These are phyloP conservation scores for Andrena marginata DNA, from an alignment of 2,888 invertebrate species.

Conservation along the genomic window DNA sequence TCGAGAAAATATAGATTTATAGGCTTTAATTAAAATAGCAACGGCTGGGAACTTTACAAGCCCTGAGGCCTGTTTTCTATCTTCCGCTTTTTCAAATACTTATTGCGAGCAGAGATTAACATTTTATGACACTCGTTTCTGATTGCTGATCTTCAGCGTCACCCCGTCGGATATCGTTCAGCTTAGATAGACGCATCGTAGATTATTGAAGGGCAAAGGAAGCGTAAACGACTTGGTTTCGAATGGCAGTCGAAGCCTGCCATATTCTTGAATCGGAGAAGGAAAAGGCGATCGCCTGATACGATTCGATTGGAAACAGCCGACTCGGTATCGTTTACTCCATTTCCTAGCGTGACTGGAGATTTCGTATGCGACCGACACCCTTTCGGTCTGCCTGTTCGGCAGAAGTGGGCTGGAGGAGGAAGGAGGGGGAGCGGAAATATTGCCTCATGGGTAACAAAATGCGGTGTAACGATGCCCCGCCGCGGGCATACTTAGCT, in stretches of 20 bases:
- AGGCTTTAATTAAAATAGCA: neutral
- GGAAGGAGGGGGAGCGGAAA: conserved; percentile 35
- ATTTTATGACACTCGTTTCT: no score
- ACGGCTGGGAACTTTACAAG: neutral
- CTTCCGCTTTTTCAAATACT: neutral
- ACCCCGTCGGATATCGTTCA: no score
- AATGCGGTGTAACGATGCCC: conserved; percentile 73
- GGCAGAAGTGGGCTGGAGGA: conserved; percentile 19
- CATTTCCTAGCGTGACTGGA: conserved; percentile 73
- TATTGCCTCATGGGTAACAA: conserved; percentile 64
- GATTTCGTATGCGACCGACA: conserved; percentile 65
- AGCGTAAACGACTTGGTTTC: neutral
- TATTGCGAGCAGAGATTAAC: neutral
- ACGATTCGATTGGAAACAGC: conserved; percentile 39
- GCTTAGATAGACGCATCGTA: no score
- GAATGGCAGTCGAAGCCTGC: neutral
- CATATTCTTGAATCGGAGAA: neutral
- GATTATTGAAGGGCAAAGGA: no score
- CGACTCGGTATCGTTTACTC: conserved; percentile 71
- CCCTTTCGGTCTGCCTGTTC: conserved; percentile 65
- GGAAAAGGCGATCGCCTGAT: conserved; percentile 15
- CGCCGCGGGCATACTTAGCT: conserved; percentile 76
- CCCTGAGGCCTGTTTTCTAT: neutral
- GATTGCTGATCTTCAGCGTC: no score
- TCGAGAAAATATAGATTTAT: conserved; percentile 3